Percentiles rank a stretch among this genome's conserved stretches.
These are phyloP conservation scores for Scolopax rusticola DNA, from an alignment of 2,797 vertebrate genomes.

Conservation along the genomic window DNA sequence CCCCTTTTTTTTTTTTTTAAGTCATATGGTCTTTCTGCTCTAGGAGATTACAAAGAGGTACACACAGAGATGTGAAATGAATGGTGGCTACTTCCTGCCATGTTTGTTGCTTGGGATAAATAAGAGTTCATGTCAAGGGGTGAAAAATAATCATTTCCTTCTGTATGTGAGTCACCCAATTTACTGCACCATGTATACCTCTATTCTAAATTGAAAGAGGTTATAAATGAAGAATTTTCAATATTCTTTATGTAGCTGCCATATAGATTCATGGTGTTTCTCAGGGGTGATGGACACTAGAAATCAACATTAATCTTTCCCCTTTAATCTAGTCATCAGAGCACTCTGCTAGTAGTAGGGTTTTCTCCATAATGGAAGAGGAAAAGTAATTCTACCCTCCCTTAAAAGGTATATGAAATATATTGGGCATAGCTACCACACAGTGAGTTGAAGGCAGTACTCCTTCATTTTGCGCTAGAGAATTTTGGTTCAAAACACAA, in stretches of 20 bases:
- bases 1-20: neutral
- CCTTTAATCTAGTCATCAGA: constrained; percentile 45
- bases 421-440: neutral
- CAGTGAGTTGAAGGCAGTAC: neutral
- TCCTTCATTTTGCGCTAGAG: neutral
- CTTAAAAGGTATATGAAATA: neutral
- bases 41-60: neutral
- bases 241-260: constrained; percentile 8
- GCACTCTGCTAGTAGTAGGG: neutral
- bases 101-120: constrained; percentile 11
- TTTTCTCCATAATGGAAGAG: neutral
- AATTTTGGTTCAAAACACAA: neutral
- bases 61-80: constrained; percentile 55
- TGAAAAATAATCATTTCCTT: constrained; percentile 57
- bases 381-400: neutral
- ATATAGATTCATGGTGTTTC: constrained; percentile 27
- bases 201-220: neutral
- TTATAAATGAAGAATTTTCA: constrained; percentile 45
- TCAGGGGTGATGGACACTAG: neutral
- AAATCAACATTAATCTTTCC: constrained; percentile 42
- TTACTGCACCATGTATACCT: constrained; percentile 11
- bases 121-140: constrained; percentile 43
- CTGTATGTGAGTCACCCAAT: constrained; percentile 41
- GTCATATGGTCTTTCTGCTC: neutral
- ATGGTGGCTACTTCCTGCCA: constrained; percentile 18